Percentiles rank a stretch among this genome's conserved stretches.
These are phyloP conservation scores for Bothrops jararaca DNA, from an alignment of 2,113 vertebrate species.

Conservation along the genomic window DNA sequence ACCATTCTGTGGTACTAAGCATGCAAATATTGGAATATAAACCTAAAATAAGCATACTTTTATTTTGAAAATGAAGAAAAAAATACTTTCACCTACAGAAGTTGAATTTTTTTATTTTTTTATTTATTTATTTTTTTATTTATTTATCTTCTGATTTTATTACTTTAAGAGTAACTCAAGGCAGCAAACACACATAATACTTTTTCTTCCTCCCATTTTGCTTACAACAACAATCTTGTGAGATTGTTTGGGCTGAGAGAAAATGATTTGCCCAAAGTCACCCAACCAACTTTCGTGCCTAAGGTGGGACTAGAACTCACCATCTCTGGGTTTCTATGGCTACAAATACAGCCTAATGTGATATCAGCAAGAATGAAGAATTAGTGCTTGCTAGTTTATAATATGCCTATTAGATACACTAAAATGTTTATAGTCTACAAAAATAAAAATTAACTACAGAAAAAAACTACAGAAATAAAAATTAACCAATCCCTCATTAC, in stretches of 20 bases:
- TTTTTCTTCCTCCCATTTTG: not conserved
- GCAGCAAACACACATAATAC: not conserved
- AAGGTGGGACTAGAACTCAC: not conserved
- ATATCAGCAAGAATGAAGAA: accelerated
- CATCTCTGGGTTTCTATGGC: not conserved
- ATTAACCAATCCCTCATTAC: not conserved
- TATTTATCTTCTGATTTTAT: not conserved
- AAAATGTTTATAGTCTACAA: not conserved
- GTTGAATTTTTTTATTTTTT: not conserved
- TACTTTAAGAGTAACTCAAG: not conserved
- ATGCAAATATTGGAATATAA: not conserved
- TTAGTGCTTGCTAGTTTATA: not conserved
- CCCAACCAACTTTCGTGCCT: not conserved
- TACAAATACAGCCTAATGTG: not conserved
- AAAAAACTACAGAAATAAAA: not conserved
- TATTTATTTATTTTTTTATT: not conserved
- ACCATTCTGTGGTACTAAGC: not conserved
- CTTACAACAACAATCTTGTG: not conserved
- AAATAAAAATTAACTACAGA: not conserved
- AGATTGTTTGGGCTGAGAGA: not conserved
- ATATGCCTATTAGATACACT: not conserved
- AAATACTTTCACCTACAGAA: not conserved
- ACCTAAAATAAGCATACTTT: not conserved
- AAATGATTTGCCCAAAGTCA: not conserved
- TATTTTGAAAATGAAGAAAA: not conserved